Evolutionary conservation across 2,888 invertebrate genomes (phyloP), one percentile per base, ranked within the genome.

Genomic region (Dexiosoma caninum): DNA sequence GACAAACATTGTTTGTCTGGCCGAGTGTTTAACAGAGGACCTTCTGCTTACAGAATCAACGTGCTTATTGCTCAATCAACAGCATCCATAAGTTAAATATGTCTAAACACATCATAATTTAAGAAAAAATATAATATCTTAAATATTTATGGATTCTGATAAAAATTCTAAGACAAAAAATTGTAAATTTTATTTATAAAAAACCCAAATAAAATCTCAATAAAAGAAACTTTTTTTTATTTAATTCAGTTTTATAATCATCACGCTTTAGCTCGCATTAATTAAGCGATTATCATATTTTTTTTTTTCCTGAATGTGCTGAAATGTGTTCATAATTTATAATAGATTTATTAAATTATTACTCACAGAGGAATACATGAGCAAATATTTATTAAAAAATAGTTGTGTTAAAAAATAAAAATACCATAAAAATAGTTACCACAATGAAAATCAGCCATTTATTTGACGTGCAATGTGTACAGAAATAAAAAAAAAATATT

Each of bases 261-360:
- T 32, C 23, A 66, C 27, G 2, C 8, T 46, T 57, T 10, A 19
- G 21, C 12, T 35, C 8, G 19, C 16, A 27, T 44, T 21, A 30
- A 55, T n/a, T n/a, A n/a, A n/a, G n/a, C n/a, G n/a, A n/a, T 40
- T 49, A 44, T 46, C 14, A n/a, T 42, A 7, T 12, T 35, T 7
- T 19, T n/a, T 19, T n/a, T 57, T 46, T 2, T 57, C 1, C 21
- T 40, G n/a, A n/a, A n/a, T n/a, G n/a, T n/a, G 23, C 32, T 42
- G 51, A 67, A 59, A 32, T 51, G 21, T 60, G 59, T 30, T 42
- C 46, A 42, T 35, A 49, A 59, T 74, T 46, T 49, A 44, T 59
- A 51, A 75, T 32, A 59, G 40, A 59, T 59, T 67, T 75, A 59
- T 75, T 67, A 55, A 67, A 59, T 75, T 67, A 67, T 67, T 67